Percentiles rank a stretch among this genome's conserved stretches.
Conservation (phyloP, 2,113 vertebrate species). For the Triplophysa siluroides region DNA sequence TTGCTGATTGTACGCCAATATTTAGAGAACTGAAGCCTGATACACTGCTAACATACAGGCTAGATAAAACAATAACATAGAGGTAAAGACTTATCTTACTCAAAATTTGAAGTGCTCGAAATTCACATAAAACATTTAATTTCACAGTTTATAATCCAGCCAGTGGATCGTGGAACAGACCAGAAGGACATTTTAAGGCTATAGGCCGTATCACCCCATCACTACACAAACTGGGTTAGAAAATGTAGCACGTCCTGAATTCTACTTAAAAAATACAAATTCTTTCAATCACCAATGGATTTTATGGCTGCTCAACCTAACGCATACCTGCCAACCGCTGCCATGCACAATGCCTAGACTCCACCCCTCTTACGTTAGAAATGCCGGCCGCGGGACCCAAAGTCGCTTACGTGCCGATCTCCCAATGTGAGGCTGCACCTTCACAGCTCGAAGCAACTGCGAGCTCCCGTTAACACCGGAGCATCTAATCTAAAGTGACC, state of each 20-base stretch:
- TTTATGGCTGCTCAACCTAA: background rate
- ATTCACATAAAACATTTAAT: too few species aligned
- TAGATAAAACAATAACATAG: background rate
- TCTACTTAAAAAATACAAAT: too few species aligned
- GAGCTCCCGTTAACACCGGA: constrained; percentile 34
- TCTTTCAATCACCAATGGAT: background rate
- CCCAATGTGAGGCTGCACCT: constrained; percentile 13
- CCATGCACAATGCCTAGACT: constrained; percentile 1
- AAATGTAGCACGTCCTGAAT: too few species aligned
- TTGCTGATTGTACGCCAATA: background rate
- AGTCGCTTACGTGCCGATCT: constrained; percentile 27
- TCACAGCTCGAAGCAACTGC: constrained; percentile 25
- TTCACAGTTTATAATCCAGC: too few species aligned
- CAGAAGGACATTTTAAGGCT: too few species aligned
- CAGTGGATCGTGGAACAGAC: too few species aligned
- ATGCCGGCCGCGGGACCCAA: background rate
- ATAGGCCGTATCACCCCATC: too few species aligned
- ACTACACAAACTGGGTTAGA: too few species aligned
- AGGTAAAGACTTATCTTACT: too few species aligned
- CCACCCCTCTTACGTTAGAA: constrained; percentile 22
- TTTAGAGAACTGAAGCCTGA: background rate
- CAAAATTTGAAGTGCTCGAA: too few species aligned
- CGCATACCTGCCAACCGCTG: background rate
- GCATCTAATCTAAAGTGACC: constrained; percentile 41
- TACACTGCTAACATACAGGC: background rate